Evolutionary conservation across 2,113 vertebrate species (phyloP).

Genomic region (Patagioenas fasciata): DNA sequence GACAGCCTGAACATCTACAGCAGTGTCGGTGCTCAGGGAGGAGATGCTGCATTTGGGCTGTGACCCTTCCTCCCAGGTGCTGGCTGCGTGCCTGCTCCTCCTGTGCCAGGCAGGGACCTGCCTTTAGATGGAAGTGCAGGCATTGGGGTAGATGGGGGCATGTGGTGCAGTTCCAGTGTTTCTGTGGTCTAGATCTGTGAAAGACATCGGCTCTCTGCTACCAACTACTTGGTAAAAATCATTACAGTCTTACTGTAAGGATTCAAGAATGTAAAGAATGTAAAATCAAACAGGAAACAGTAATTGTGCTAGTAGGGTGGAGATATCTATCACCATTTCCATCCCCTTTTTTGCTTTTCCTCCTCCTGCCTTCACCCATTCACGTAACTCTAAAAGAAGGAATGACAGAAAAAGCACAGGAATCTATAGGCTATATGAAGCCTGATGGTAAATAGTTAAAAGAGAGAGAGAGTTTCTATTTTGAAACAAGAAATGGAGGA

Average conservation of each 20-base stretch:
- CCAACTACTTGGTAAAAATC: not conserved
- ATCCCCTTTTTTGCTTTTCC: not conserved
- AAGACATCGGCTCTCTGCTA: not conserved
- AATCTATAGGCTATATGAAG: not conserved
- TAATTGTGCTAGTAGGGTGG: not conserved
- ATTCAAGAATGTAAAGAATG: not conserved
- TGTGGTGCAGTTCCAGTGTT: not conserved
- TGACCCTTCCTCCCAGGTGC: not conserved
- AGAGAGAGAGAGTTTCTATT: not conserved
- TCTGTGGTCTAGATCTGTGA: not conserved
- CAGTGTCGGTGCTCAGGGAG: not conserved
- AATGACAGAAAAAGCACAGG: not conserved
- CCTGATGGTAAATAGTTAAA: not conserved
- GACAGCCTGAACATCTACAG: not conserved
- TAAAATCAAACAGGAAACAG: not conserved
- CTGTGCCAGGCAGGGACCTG: not conserved
- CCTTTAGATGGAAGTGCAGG: not conserved
- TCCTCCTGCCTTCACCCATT: not conserved
- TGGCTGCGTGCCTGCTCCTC: not conserved
- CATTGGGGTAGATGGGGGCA: fast-evolving
- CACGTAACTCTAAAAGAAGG: not conserved
- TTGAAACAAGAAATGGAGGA: not conserved
- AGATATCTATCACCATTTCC: not conserved
- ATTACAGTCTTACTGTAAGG: not conserved
- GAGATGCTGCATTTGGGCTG: not conserved